Conservation (phyloP, 64 coral and sea anemone genomes). For the Stichodactyla helianthus region DNA sequence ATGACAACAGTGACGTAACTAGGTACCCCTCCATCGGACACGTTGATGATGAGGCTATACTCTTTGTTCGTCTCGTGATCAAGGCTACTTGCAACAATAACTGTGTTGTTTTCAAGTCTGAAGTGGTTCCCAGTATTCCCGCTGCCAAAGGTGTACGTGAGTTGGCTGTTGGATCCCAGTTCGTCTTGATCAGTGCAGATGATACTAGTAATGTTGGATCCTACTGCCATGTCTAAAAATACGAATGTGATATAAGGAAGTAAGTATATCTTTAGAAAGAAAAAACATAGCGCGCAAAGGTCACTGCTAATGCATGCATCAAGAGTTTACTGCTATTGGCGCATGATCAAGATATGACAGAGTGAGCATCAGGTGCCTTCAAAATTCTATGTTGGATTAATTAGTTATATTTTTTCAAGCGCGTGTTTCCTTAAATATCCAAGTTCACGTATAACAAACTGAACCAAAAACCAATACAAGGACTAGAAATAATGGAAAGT, state of each 20-base stretch:
- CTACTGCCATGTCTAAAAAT: conserved; percentile 5
- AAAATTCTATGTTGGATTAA: too few species aligned
- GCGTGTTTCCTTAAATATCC: too few species aligned
- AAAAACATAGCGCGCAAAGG: not conserved
- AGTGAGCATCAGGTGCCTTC: too few species aligned
- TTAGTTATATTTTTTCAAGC: too few species aligned
- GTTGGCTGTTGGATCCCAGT: conserved; percentile 40
- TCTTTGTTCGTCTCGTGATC: conserved; percentile 33
- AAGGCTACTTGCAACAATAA: conserved; percentile 8
- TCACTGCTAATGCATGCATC: too few species aligned
- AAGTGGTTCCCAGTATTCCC: conserved; percentile 44
- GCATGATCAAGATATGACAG: too few species aligned
- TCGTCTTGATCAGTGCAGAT: conserved; percentile 35
- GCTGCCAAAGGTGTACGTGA: conserved; percentile 31
- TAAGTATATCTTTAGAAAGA: not conserved
- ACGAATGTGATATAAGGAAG: too few species aligned
- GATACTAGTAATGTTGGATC: conserved; percentile 30
- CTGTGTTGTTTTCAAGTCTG: conserved; percentile 27
- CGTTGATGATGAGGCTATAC: conserved; percentile 40
- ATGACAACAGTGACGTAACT: conserved; percentile 37
- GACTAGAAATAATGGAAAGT: too few species aligned
- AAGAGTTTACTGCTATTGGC: too few species aligned
- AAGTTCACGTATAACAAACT: too few species aligned
- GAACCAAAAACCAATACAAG: too few species aligned
- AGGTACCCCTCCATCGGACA: conserved; percentile 28